Conservation (phyloP, 1,140 invertebrate genomes). For the Dendrolimus punctatus region DNA sequence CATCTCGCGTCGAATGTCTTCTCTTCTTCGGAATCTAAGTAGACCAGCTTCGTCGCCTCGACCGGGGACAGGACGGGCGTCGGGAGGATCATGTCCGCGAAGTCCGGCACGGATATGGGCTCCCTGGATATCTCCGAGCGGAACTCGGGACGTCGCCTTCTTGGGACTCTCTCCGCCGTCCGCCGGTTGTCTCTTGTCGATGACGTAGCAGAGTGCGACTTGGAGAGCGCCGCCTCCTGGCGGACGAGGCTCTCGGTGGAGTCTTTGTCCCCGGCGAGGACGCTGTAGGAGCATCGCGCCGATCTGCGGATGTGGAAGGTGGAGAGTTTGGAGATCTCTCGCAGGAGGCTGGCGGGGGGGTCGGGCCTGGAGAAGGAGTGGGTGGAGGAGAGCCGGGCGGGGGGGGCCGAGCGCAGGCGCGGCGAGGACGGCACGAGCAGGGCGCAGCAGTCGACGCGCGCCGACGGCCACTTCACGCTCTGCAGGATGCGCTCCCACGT, state of each 20-base stretch:
- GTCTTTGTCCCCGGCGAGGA: conserved; percentile 78
- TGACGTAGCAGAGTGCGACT: conserved; percentile 77
- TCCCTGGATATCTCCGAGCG: conserved; percentile 72
- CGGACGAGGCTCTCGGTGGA: conserved; percentile 77
- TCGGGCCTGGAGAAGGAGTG: conserved; percentile 13
- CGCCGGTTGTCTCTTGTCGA: conserved; percentile 65
- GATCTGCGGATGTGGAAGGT: conserved; percentile 80
- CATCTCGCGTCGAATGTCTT: conserved; percentile 60
- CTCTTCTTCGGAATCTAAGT: conserved; percentile 80
- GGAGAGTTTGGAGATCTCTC: conserved; percentile 82
- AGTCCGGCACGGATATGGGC: conserved; percentile 84
- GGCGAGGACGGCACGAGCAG: conserved; percentile 44
- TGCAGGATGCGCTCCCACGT: conserved; percentile 84
- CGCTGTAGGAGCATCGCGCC: conserved; percentile 80
- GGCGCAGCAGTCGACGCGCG: conserved; percentile 71
- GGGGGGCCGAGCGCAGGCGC: conserved; percentile 21
- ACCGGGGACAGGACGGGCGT: conserved; percentile 79
- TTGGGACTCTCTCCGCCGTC: conserved; percentile 50
- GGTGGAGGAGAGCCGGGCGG: conserved; percentile 5
- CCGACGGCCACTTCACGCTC: conserved; percentile 79
- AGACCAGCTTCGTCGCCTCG: conserved; percentile 79
- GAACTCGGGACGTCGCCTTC: conserved; percentile 30
- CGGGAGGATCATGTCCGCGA: conserved; percentile 76
- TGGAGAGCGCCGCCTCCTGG: conserved; percentile 59
- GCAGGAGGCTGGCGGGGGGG: conserved; percentile 72